Evolutionary conservation across 2,888 invertebrate genomes (phyloP).

Genomic region (Dynastes tityus): DNA sequence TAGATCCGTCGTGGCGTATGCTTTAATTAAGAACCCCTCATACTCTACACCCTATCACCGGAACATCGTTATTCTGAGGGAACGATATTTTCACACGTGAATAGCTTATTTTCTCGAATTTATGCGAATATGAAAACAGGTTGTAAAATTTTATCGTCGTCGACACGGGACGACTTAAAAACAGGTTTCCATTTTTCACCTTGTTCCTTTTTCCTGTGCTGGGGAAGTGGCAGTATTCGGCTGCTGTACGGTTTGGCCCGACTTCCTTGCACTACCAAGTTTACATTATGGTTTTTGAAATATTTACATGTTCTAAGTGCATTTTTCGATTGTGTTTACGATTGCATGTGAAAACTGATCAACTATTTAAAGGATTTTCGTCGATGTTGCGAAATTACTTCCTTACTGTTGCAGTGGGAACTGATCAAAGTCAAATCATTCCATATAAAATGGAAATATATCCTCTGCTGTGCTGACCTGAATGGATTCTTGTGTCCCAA

Average conservation of each 20-base stretch:
- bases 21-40: slow-evolving; percentile 46
- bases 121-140: slow-evolving; percentile 61
- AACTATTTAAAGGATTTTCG: background rate
- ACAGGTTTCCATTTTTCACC: slow-evolving; percentile 41
- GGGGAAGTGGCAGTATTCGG: slow-evolving; percentile 22
- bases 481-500: too few relatives aligned
- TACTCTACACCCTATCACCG: slow-evolving; percentile 21
- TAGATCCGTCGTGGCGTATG: slow-evolving; percentile 26
- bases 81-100: slow-evolving; percentile 49
- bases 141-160: slow-evolving; percentile 63
- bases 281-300: slow-evolving; percentile 39
- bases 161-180: slow-evolving; percentile 48
- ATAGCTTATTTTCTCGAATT: slow-evolving; percentile 61
- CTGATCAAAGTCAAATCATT: too few relatives aligned
- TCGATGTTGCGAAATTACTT: background rate
- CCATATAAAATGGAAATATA: too few relatives aligned
- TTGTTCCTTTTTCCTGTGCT: slow-evolving; percentile 19
- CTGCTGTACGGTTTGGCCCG: background rate
- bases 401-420: too few relatives aligned
- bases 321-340: slow-evolving; percentile 12
- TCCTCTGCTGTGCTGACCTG: too few relatives aligned
- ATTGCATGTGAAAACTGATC: background rate
- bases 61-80: slow-evolving; percentile 48
- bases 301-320: slow-evolving; percentile 40
- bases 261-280: slow-evolving; percentile 13